Conservation (phyloP, 2,113 vertebrate species). For the Pseudorectes ferrugineus region DNA sequence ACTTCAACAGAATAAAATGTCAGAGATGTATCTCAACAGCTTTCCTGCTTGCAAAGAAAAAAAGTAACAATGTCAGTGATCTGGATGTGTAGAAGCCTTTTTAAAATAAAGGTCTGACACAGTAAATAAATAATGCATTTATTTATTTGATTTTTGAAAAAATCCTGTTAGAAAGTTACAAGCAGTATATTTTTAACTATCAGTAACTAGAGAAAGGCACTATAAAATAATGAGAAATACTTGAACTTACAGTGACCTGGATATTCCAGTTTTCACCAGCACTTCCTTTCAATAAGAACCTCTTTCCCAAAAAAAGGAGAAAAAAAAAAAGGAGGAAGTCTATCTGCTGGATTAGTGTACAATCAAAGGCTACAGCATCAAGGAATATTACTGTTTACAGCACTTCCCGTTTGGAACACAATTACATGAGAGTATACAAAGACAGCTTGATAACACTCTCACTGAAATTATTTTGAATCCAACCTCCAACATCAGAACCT, state of each 20-base stretch:
- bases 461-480: background rate
- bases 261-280: background rate
- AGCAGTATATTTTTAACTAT: background rate
- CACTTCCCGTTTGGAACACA: background rate
- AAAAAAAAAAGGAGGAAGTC: background rate
- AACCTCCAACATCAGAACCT: background rate
- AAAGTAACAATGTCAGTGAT: background rate
- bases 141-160: background rate
- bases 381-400: background rate
- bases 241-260: constrained; percentile 3
- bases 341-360: background rate
- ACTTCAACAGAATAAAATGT: background rate
- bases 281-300: background rate
- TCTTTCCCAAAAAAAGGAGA: background rate
- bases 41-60: background rate
- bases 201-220: background rate
- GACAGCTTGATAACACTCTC: background rate
- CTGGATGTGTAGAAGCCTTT: background rate
- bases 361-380: background rate
- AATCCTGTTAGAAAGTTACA: background rate
- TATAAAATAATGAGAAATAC: background rate
- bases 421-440: background rate
- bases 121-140: background rate
- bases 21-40: background rate
- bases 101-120: background rate